Evolutionary conservation across 2,888 invertebrate species (phyloP), one percentile per base, ranked within the genome.

Genomic region (Chironomus riparius): DNA sequence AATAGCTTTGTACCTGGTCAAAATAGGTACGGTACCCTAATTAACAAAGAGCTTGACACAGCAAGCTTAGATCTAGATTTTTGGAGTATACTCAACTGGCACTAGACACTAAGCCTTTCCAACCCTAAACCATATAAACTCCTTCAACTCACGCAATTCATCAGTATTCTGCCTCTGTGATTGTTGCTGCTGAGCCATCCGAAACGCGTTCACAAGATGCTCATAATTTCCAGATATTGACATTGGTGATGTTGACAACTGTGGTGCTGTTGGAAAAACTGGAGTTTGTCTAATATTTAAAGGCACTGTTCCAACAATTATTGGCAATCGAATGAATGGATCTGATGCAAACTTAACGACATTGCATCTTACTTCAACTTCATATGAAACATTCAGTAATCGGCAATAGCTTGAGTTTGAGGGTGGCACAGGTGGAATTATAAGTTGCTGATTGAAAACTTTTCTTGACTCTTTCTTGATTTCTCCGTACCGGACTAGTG

Each of bases 371-470:
- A 76, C 38, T 13, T 56, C 50, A 22, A 76, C n/a, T 56, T 56
- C 56, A 56, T 76, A 76, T 2, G 24, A 48, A 3, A 76, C 38
- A n/a, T 61, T 24, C 50, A 76, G 21, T 4, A 76, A 56, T 28
- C 50, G 24, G 47, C 76, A 76, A 22, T 48, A 76, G 15, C 38
- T 47, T n/a, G 21, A 15, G 38, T 76, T 76, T 24, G 76, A 28
- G 10, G 76, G 76, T 50, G 76, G 76, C 18, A 76, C 61, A 5
- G 76, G 69, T 18, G 76, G 76, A 56, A 76, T 48, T 24, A 15
- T 18, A 6, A 76, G 18, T 21, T 69, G 50, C n/a, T 18, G 18
- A 50, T n/a, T 28, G 5, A 69, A 21, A 24, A 18, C 28, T 10
- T 22, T 21, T 24, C 56, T 68, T 13, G 21, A 28, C 7, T 69